Evolutionary conservation across 2,113 vertebrate species (phyloP).

Genomic region (Anarhynchus alexandrinus): DNA sequence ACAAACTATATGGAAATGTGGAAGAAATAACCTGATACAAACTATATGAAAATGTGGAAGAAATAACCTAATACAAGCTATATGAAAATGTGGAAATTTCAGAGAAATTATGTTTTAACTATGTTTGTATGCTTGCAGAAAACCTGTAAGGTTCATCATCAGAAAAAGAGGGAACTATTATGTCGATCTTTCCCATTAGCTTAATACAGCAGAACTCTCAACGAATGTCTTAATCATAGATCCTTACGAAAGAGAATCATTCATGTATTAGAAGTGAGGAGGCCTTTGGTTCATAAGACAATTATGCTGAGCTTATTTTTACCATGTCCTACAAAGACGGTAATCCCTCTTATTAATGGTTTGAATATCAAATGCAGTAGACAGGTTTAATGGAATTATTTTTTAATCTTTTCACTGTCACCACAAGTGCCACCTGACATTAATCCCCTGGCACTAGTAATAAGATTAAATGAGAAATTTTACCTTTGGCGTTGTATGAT

Average conservation of each 20-base stretch:
- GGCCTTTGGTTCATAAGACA: constrained; percentile 22
- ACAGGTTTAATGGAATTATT: constrained; percentile 53
- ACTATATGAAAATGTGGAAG: not conserved
- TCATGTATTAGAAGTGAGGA: not conserved
- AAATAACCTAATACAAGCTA: constrained; percentile 22
- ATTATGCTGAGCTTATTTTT: constrained; percentile 50
- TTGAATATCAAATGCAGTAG: constrained; percentile 48
- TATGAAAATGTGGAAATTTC: not conserved
- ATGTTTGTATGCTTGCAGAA: not conserved
- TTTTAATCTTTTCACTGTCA: constrained; percentile 56
- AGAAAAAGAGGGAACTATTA: not conserved
- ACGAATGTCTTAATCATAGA: constrained; percentile 43
- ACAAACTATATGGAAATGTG: not conserved
- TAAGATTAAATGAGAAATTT: constrained; percentile 48
- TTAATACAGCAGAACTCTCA: not conserved
- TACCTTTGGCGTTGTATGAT: constrained; percentile 7
- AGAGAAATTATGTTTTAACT: not conserved
- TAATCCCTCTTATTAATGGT: constrained; percentile 44
- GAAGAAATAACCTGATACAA: constrained; percentile 23
- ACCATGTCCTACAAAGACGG: not conserved
- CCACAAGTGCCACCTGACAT: constrained; percentile 47
- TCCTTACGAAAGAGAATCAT: constrained; percentile 31
- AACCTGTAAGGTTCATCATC: not conserved
- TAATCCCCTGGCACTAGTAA: constrained; percentile 39
- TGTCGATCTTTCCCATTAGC: not conserved